Percentiles rank a stretch among this genome's conserved stretches.
Conservation (phyloP, 2,113 vertebrate genomes). For the Ammodytes marinus region DNA sequence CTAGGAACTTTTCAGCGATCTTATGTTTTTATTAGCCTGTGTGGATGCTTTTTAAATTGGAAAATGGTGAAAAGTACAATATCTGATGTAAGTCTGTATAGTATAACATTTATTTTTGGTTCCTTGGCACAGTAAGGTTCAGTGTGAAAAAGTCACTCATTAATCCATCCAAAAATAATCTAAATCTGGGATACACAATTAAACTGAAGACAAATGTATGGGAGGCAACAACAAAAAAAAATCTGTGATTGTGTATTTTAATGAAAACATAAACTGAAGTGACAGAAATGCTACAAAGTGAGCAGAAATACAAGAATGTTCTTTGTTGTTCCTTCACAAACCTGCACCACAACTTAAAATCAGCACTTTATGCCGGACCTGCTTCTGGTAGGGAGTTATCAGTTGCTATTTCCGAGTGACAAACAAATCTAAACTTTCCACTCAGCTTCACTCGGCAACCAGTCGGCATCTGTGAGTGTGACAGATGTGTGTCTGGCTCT, state of each 20-base stretch:
- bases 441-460: conserved; percentile 61
- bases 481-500: conserved; percentile 65
- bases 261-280: background rate
- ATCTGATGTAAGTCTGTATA: background rate
- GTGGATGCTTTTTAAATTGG: conserved; percentile 5
- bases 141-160: background rate
- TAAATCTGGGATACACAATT: background rate
- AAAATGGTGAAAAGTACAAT: background rate
- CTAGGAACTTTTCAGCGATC: background rate
- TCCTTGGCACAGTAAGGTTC: conserved; percentile 4
- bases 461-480: conserved; percentile 50
- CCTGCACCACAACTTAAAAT: background rate
- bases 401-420: conserved; percentile 25
- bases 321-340: background rate
- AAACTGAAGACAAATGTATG: background rate
- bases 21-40: background rate
- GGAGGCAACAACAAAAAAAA: too few relatives aligned
- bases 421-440: conserved; percentile 71
- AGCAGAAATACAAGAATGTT: background rate
- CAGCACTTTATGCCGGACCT: background rate
- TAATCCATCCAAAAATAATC: background rate
- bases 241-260: background rate
- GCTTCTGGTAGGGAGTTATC: conserved; percentile 18
- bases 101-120: background rate
- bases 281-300: background rate